A percentile compares a stretch with the other conserved stretches of the same genome.
Evolutionary conservation across 2,113 vertebrate species (phyloP).

Genomic region (Callorhinus ursinus): DNA sequence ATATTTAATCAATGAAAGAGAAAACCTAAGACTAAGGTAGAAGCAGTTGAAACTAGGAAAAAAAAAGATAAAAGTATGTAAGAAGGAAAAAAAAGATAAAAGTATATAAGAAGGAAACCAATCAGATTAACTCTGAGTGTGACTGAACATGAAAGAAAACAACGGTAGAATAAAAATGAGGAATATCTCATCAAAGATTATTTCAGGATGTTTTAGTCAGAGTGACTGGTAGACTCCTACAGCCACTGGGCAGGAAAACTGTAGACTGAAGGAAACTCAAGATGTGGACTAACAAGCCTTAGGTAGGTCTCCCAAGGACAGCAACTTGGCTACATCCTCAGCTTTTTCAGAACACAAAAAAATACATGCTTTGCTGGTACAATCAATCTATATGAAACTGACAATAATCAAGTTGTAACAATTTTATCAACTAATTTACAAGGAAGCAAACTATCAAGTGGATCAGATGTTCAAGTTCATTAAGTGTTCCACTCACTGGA

Average conservation of each 20-base stretch:
- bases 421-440: constrained; percentile 37
- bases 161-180: not conserved
- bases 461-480: not conserved
- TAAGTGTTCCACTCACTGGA: not conserved
- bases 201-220: not conserved
- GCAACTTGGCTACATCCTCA: not conserved
- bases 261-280: not conserved
- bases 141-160: constrained; percentile 8
- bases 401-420: not conserved
- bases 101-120: not conserved
- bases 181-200: constrained; percentile 30
- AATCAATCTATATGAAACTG: not conserved
- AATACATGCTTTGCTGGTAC: not conserved
- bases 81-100: not conserved
- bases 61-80: not conserved
- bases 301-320: not conserved
- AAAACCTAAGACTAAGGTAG: not conserved
- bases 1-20: not conserved
- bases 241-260: not conserved
- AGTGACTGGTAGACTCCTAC: not conserved
- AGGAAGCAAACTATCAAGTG: constrained; percentile 27
- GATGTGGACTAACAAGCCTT: not conserved
- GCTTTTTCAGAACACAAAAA: not conserved
- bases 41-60: not conserved
- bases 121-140: not conserved